These are phyloP conservation scores for Osmerus mordax DNA, from an alignment of 2,113 vertebrate genomes.

Conservation along the genomic window DNA sequence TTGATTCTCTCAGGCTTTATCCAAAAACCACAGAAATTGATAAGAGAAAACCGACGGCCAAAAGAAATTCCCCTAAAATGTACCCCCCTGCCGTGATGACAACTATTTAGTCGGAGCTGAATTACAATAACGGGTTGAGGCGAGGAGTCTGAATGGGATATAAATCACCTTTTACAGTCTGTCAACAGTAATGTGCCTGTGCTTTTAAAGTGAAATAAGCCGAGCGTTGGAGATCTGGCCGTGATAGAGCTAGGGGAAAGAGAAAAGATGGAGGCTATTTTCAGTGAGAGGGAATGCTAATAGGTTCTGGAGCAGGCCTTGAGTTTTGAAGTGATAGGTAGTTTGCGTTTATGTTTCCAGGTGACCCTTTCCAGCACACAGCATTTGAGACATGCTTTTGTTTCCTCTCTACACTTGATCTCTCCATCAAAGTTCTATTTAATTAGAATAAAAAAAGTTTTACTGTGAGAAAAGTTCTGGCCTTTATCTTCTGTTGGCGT, in stretches of 20 bases:
- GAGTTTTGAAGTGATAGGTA: neutral
- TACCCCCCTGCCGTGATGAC: slow-evolving; percentile 31
- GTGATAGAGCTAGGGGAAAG: slow-evolving; percentile 37
- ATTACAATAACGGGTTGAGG: slow-evolving; percentile 60
- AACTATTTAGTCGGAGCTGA: slow-evolving; percentile 45
- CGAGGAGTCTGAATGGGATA: slow-evolving; percentile 37
- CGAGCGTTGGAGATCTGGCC: slow-evolving; percentile 41
- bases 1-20: neutral
- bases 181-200: slow-evolving; percentile 59
- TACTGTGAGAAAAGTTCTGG: neutral
- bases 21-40: slow-evolving; percentile 31
- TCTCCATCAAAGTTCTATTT: neutral
- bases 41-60: slow-evolving; percentile 25
- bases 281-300: slow-evolving; percentile 20
- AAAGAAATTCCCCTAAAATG: slow-evolving; percentile 12
- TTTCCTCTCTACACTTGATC: neutral
- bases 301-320: slow-evolving; percentile 11
- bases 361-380: neutral
- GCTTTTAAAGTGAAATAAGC: slow-evolving; percentile 64
- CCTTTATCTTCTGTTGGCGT: neutral
- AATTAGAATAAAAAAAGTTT: neutral
- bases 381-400: neutral
- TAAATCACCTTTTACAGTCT: slow-evolving; percentile 70
- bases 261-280: slow-evolving; percentile 9
- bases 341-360: slow-evolving; percentile 5